Evolutionary conservation across 2,797 vertebrate species (phyloP), one percentile per base, ranked within the genome.

Genomic region (Eremophila alpestris): DNA sequence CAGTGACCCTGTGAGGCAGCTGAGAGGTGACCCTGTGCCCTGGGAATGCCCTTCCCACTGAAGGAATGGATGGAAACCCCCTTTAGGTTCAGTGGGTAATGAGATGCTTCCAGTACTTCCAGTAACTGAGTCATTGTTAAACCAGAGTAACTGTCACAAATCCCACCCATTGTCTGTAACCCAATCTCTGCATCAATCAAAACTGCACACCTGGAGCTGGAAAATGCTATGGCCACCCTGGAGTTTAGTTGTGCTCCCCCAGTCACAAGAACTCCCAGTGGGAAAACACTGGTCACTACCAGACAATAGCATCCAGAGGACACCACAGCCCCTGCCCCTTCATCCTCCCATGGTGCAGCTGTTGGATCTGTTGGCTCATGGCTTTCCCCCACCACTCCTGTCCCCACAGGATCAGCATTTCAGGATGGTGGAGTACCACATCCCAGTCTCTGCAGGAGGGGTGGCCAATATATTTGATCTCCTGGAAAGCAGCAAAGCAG

Each of bases 381-480:
- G 34, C 29, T 38, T 55, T 19, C 21, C 26, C 17, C 34, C 43
- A 26, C 48, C 20, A 1, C 13, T 93, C 84, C 64, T 87, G 29
- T 94, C 93, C 81, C 55, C 41, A 36, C 95, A 99, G 99, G 99
- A 99, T 76, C 98, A 97, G 79, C 99, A 99, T 93, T 98, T 99
- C 29, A 97, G 84, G 83, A 99, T 99, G 99, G 97, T 99, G 59
- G 99, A 99, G 94, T 99, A 99, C 94, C 99, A 99, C 0, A 96
- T 99, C 36, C 99, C 99, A 0, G 95, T 99, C 74, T 99, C 99
- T 49, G 98, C 98, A 32, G 99, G 99, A 95, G 99, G 99, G 17
- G 99, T 99, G 59, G 99, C 99, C 18, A 98, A 99, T 95, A 99
- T 99, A 98, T 99, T 99, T 90, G 97, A 99, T 97, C 98, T 99